Conservation (phyloP, 1,140 invertebrate species). For the Diabrotica undecimpunctata region DNA sequence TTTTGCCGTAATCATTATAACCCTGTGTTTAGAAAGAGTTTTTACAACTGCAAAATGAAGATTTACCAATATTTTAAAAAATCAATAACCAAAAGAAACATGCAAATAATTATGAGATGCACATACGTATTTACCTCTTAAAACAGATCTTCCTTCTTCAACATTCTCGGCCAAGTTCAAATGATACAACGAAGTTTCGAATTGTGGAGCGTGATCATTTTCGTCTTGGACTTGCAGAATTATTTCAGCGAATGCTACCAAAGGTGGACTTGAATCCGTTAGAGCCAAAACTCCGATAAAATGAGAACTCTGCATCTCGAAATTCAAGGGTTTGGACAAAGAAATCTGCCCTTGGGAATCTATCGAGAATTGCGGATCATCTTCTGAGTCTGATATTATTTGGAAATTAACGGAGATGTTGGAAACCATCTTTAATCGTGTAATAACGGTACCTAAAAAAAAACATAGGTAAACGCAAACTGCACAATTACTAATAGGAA, state of each 20-base stretch:
- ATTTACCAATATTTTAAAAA: too few relatives aligned
- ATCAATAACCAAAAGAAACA: too few relatives aligned
- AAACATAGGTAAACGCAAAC: too few relatives aligned
- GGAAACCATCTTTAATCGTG: slow-evolving; percentile 58
- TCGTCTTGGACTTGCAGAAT: slow-evolving; percentile 80
- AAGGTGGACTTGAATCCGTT: slow-evolving; percentile 69
- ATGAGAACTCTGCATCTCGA: slow-evolving; percentile 70
- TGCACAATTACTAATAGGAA: too few relatives aligned
- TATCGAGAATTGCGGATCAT: slow-evolving; percentile 66
- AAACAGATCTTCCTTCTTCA: slow-evolving; percentile 68
- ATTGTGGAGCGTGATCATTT: slow-evolving; percentile 85
- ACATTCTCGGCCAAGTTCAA: slow-evolving; percentile 78
- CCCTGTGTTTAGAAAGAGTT: too few relatives aligned
- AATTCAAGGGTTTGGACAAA: slow-evolving; percentile 68
- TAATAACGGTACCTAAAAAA: slow-evolving; percentile 58
- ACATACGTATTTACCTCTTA: slow-evolving; percentile 56
- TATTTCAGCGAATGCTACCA: slow-evolving; percentile 71
- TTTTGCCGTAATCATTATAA: too few relatives aligned
- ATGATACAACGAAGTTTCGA: slow-evolving; percentile 79
- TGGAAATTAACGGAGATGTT: slow-evolving; percentile 59
- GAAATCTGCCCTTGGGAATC: slow-evolving; percentile 70
- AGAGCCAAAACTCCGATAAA: slow-evolving; percentile 77
- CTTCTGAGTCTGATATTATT: slow-evolving; percentile 63
- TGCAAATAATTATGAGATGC: too few relatives aligned
- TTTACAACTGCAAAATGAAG: too few relatives aligned